Conservation (phyloP, 1,140 invertebrate genomes). For the Telenomus remus region DNA sequence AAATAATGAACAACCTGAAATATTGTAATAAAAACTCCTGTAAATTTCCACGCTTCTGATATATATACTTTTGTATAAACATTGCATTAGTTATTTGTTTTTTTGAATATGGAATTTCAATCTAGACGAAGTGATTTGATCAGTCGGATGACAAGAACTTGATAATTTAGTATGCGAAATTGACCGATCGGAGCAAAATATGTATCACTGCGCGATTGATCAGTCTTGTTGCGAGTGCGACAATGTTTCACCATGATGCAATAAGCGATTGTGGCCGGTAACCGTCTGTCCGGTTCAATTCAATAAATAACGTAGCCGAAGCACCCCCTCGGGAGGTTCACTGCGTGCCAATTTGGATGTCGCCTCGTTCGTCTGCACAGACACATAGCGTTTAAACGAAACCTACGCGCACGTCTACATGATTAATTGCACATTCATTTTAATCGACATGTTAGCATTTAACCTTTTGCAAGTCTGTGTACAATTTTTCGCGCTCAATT, state of each 20-base stretch:
- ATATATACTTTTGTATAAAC: no score
- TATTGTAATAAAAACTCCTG: no score
- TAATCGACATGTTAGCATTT: constrained; percentile 26
- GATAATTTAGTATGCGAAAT: not conserved
- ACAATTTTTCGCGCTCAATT: constrained; percentile 3
- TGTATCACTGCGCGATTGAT: not conserved
- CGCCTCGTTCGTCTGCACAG: constrained; percentile 38
- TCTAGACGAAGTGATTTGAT: not conserved
- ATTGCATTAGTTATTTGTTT: no score
- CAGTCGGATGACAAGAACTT: not conserved
- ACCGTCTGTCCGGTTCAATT: constrained; percentile 56
- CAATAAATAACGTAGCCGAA: constrained; percentile 59
- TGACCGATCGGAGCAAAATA: not conserved
- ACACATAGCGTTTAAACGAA: constrained; percentile 36
- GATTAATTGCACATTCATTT: constrained; percentile 45
- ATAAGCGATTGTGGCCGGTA: constrained; percentile 50
- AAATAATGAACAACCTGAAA: no score
- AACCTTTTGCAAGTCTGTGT: constrained; percentile 11
- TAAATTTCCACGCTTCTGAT: no score
- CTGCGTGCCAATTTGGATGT: constrained; percentile 54
- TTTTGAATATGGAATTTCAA: no score
- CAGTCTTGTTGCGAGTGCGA: constrained; percentile 25
- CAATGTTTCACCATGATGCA: constrained; percentile 62
- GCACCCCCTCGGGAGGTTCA: constrained; percentile 42
- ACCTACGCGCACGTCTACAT: constrained; percentile 41